Base-by-base conservation (phyloP, 2,113 vertebrate genomes). In the Etia nguti region DNA sequence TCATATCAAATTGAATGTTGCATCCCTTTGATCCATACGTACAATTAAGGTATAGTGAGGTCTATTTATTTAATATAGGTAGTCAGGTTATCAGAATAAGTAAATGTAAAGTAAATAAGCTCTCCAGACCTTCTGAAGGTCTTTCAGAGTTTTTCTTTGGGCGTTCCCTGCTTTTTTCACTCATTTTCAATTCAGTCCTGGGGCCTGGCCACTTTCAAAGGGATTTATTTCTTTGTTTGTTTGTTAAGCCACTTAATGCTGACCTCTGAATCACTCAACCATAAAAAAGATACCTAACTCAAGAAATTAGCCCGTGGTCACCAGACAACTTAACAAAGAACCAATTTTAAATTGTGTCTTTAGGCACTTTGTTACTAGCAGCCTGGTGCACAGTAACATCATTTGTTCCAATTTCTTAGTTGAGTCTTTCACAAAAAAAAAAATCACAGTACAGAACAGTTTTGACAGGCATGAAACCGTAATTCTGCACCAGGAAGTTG, bases 31-130 rank as follows among this genome's bases (percentile, higher is more conserved):
- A 13, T 13, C 10, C 46, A 50, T 31, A 31, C 4, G 31, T 18
- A 31, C 70, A 50, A 1, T 48, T 77, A 6, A 6, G 70, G 10
- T 31, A 77, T 8, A 29, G 16, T 6, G 16, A 31, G 10, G 43
- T 50, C 26, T 50, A 5, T 0, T 50, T 31, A 77, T 77, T 8
- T 48, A 75, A 20, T 50, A 48, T 46, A 11, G 15, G 0, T 2
- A 20, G 50, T 65, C 46, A 77, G 3, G 26, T 50, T 50, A 50
- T 7, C 70, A 50, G 43, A 75, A 75, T 48, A 75, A 75, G 15
- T 48, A 48, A 48, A 75, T 75, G 5, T 73, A 46, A 24, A 73
- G 65, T 26, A 43, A 65, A 65, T 38, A 38, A 65, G 22, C 60
- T 46, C 38, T 43, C 29, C 29, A 57, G 56, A 29, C 24, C 24